Percentiles rank a stretch among this genome's conserved stretches.
These are phyloP conservation scores for Anthrax anthrax DNA, from an alignment of 2,888 invertebrate species.

Conservation along the genomic window DNA sequence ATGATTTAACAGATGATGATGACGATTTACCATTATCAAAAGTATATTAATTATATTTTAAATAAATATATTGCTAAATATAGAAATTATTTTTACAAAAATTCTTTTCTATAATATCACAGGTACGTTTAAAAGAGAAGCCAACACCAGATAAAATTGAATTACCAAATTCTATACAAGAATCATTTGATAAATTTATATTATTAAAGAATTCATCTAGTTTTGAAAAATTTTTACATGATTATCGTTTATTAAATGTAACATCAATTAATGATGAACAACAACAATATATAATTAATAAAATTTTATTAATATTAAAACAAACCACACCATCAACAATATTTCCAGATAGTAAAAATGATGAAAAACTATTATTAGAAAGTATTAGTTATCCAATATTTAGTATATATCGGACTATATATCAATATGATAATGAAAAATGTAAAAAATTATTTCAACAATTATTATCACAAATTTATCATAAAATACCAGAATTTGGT, in stretches of 20 bases:
- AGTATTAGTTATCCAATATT: constrained; percentile 74
- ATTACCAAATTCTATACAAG: constrained; percentile 28
- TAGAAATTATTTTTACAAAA: neutral
- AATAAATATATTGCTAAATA: neutral
- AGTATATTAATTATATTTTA: constrained; percentile 43
- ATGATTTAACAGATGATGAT: constrained; percentile 34
- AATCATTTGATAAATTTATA: constrained; percentile 31
- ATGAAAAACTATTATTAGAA: constrained; percentile 49
- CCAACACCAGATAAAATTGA: constrained; percentile 31
- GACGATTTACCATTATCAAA: constrained; percentile 68
- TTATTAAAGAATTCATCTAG: constrained; percentile 27
- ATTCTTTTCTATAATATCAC: constrained; percentile 3
- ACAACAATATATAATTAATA: constrained; percentile 31
- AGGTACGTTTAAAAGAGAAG: constrained; percentile 35
- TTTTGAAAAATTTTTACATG: constrained; percentile 30
- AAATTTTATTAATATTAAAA: constrained; percentile 27
- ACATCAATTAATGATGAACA: constrained; percentile 30
- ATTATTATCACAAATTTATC: constrained; percentile 66
- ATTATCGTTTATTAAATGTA: constrained; percentile 27
- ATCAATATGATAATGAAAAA: constrained; percentile 56
- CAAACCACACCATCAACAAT: constrained; percentile 30
- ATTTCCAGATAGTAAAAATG: constrained; percentile 42
- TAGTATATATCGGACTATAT: constrained; percentile 72
- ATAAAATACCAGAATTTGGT: constrained; percentile 59
- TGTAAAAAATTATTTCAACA: constrained; percentile 63